A percentile compares a stretch with the other conserved stretches of the same genome.
Conservation (phyloP, 2,888 invertebrate species). For the Punctoribates punctum region DNA sequence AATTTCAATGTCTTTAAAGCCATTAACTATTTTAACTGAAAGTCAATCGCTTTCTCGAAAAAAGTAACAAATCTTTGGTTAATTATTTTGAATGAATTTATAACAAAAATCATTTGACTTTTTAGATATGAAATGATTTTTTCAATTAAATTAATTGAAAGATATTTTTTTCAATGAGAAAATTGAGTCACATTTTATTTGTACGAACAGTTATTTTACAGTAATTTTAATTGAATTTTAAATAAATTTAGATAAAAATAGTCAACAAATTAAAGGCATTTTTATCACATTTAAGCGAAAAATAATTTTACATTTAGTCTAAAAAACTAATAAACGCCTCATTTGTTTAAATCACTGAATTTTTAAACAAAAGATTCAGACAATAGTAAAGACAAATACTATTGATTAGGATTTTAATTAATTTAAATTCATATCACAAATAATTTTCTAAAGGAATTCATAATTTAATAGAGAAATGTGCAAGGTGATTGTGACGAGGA, state of each 20-base stretch:
- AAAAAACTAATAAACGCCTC: slow-evolving; percentile 10
- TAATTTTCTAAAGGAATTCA: background rate
- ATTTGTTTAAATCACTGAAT: too few species aligned
- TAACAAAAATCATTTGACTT: too few species aligned
- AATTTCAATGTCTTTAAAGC: too few species aligned
- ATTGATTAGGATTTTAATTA: background rate
- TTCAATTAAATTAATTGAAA: background rate
- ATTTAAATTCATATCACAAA: background rate
- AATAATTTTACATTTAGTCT: background rate
- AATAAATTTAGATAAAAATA: background rate
- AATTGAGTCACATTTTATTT: background rate
- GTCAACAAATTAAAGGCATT: background rate
- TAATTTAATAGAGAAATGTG: background rate
- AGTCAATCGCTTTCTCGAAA: too few species aligned
- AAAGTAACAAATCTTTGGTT: too few species aligned
- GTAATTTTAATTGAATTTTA: too few species aligned
- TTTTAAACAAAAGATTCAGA: too few species aligned
- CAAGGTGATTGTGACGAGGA: too few species aligned
- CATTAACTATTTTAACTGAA: too few species aligned
- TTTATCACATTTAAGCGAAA: background rate
- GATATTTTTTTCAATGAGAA: background rate
- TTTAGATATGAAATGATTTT: too few species aligned
- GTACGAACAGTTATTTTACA: background rate
- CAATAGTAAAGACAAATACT: background rate
- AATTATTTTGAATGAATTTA: too few species aligned